phyloP scores from a whole-genome alignment of 2,888 invertebrate genomes.

The Reticulitermes lucifugus region DNA sequence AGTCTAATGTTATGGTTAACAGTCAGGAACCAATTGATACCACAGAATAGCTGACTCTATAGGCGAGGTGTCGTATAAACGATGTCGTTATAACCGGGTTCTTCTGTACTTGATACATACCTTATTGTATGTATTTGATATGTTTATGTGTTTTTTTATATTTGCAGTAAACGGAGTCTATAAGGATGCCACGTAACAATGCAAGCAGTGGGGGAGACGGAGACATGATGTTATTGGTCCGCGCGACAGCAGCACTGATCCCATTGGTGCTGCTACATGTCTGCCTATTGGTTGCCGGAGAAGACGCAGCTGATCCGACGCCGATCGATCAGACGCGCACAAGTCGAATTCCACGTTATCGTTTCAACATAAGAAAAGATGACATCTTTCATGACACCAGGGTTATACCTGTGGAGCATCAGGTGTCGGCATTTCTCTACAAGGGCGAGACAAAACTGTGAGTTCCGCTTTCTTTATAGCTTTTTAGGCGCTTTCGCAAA shows the following conservation, averaged over 20 bases:
- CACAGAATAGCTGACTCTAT: too few species aligned
- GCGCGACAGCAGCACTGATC: not conserved
- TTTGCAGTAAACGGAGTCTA: not conserved
- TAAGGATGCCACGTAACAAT: not conserved
- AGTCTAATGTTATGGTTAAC: too few species aligned
- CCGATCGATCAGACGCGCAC: not conserved
- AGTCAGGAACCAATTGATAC: too few species aligned
- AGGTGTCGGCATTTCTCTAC: conserved; percentile 59
- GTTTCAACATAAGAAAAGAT: conserved; percentile 51
- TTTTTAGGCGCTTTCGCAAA: too few species aligned
- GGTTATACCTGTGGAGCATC: conserved; percentile 59
- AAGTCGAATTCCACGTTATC: conserved; percentile 37
- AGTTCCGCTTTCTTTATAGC: conserved; percentile 51
- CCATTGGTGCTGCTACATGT: conserved; percentile 3
- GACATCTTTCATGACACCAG: conserved; percentile 49
- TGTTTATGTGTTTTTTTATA: not conserved
- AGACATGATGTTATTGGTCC: conserved; percentile 6
- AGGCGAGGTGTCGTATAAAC: too few species aligned
- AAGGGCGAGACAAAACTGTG: conserved; percentile 59
- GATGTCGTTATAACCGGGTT: too few species aligned
- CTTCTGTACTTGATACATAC: too few species aligned
- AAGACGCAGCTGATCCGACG: not conserved
- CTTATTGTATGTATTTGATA: too few species aligned
- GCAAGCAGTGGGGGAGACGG: not conserved
- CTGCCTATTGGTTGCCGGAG: conserved; percentile 10